phyloP scores from a whole-genome alignment of 30 jellyfish, hydroid and myxozoan genomes.

The Clytia hemisphaerica region DNA sequence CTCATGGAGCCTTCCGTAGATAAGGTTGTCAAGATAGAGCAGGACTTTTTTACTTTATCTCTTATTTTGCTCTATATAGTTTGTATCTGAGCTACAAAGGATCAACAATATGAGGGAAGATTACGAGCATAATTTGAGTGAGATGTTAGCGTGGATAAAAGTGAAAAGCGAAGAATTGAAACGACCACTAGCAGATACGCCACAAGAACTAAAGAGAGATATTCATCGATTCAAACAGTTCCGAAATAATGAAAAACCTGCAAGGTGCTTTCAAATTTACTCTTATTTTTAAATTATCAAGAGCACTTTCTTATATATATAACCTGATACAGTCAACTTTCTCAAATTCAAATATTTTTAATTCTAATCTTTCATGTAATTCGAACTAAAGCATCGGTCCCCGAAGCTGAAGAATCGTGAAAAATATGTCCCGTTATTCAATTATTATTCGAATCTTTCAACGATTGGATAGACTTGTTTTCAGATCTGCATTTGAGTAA shows the following conservation, averaged over 20 bases:
- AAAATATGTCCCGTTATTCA: too few relatives aligned
- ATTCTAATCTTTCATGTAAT: too few relatives aligned
- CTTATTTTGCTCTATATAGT: conserved; percentile 2
- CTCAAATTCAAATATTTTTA: too few relatives aligned
- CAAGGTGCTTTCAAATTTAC: conserved; percentile 20
- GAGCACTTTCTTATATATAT: too few relatives aligned
- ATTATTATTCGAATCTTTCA: too few relatives aligned
- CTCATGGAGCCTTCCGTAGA: not conserved
- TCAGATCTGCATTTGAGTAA: too few relatives aligned
- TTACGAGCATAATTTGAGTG: conserved; percentile 21
- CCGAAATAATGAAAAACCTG: conserved; percentile 55
- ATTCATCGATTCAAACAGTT: conserved; percentile 42
- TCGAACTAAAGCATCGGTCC: too few relatives aligned
- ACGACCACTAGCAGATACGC: conserved; percentile 29
- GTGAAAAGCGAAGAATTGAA: conserved; percentile 12
- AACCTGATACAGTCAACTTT: too few relatives aligned
- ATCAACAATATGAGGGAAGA: conserved; percentile 49
- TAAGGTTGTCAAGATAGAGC: not conserved
- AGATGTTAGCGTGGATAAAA: conserved; percentile 36
- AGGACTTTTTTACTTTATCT: not conserved
- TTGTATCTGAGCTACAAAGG: conserved; percentile 37
- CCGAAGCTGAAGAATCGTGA: too few relatives aligned
- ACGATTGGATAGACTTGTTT: too few relatives aligned
- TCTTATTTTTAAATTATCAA: too few relatives aligned
- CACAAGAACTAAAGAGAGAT: conserved; percentile 34